Base-by-base conservation (phyloP, 2,113 vertebrate genomes). In the Varanus komodoensis region DNA sequence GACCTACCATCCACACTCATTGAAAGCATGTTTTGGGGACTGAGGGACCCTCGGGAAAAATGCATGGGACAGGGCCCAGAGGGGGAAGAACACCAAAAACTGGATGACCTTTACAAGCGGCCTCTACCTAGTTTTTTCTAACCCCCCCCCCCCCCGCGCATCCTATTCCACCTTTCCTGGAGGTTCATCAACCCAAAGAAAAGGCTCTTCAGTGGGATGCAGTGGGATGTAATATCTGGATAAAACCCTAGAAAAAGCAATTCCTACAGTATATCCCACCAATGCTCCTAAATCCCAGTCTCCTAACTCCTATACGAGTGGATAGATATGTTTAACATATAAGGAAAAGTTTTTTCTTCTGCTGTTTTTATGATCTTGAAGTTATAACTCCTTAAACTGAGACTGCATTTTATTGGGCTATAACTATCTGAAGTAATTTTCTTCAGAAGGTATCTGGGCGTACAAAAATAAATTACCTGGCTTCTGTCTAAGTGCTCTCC, bases 341-440 rank as follows among this genome's bases (percentile, higher is more conserved):
- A 38, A 87, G 78, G 15, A 57, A 73, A 8, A 9, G 19, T 29
- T 25, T 57, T 34, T 89, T 14, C 79, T 78, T 78, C 82, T 74
- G 34, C 78, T 92, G 50, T 7, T 23, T 87, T 3, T 19, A 88
- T 69, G 86, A n/a, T n/a, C 48, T 77, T 44, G 71, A 87, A 93
- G 0, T 73, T 2, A 73, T 7, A 74, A 50, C 78, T 68, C 75
- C 32, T 5, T 14, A 86, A 3, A 89, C 89, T 93, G 82, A 50
- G 84, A 14, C 15, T 32, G 89, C n/a, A 44, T 2, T 74, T 0
- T 57, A 81, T 61, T 19, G 34, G 32, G 8, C 67, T 81, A 52
- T 1, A 14, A 85, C 57, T 54, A 34, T n/a, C 77, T 81, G 64
- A 3, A 34, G 54, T 27, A 67, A 25, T 32, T 90, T 25, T 17